Percentiles rank a stretch among this genome's conserved stretches.
Conservation (phyloP, 2,113 vertebrate genomes). For the Chionomys nivalis region DNA sequence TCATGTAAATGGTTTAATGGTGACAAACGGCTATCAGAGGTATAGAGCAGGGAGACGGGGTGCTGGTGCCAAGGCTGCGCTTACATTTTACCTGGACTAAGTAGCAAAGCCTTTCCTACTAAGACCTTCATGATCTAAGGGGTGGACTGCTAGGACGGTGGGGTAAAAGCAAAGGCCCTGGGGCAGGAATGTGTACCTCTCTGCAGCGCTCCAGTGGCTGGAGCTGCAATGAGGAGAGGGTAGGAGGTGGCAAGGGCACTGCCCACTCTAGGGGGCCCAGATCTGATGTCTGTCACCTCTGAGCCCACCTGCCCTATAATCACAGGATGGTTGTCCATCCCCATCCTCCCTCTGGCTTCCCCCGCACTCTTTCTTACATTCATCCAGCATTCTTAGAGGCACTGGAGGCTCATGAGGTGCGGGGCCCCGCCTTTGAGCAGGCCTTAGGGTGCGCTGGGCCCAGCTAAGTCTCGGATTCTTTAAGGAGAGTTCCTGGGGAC, state of each 20-base stretch:
- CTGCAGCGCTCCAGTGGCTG: background rate
- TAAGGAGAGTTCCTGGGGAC: background rate
- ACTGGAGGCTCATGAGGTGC: background rate
- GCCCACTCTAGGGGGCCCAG: background rate
- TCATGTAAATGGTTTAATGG: background rate
- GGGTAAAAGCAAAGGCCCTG: conserved; percentile 48
- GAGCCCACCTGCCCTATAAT: background rate
- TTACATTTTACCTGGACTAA: conserved; percentile 29
- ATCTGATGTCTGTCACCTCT: background rate
- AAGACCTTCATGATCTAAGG: background rate
- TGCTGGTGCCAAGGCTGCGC: background rate
- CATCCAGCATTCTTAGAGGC: too few relatives aligned
- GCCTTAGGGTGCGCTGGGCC: background rate
- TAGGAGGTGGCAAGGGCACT: background rate
- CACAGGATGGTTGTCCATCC: background rate
- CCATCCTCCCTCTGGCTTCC: background rate
- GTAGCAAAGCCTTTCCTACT: conserved; percentile 1
- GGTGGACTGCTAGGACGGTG: background rate
- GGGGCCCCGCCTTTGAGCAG: background rate
- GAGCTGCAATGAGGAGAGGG: background rate
- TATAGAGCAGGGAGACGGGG: background rate
- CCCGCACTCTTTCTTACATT: background rate
- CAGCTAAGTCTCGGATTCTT: background rate
- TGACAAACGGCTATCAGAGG: background rate
- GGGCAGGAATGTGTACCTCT: background rate